Evolutionary conservation across 2,113 vertebrate species (phyloP).

Genomic region (Sceloporus undulatus): DNA sequence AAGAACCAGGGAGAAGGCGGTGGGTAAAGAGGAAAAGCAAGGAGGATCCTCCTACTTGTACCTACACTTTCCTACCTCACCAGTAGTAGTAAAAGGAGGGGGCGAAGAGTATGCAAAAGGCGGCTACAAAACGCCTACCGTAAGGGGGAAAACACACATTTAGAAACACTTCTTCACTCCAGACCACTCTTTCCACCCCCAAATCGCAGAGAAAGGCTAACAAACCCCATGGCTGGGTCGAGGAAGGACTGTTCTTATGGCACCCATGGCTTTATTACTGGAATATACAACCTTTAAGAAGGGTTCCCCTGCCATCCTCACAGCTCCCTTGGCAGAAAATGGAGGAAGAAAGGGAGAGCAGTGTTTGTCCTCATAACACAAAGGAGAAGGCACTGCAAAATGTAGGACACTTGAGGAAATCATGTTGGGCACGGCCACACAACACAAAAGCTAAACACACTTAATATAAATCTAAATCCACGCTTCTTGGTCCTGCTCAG

Average conservation of each 20-base stretch:
- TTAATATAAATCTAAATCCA: too few relatives aligned
- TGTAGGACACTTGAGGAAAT: too few relatives aligned
- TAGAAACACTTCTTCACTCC: background rate
- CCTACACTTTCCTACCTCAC: background rate
- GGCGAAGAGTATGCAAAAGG: background rate
- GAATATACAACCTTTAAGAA: too few relatives aligned
- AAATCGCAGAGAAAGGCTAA: background rate
- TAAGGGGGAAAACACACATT: background rate
- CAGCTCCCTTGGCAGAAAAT: too few relatives aligned
- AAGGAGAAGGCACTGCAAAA: too few relatives aligned
- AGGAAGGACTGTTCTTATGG: background rate
- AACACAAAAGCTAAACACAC: too few relatives aligned
- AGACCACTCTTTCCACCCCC: too few relatives aligned
- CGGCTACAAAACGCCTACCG: background rate
- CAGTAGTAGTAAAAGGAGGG: conserved; percentile 7
- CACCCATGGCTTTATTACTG: background rate
- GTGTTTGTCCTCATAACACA: too few relatives aligned
- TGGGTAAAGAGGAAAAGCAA: background rate
- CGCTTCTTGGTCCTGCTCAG: too few relatives aligned
- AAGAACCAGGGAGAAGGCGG: background rate
- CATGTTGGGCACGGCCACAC: too few relatives aligned
- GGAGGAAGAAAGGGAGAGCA: too few relatives aligned
- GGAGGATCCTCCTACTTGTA: background rate
- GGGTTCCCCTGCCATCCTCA: too few relatives aligned
- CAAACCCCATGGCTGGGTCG: background rate